phyloP scores from a whole-genome alignment of 53 echinoderm and acorn worm species.

The Apostichopus leukothele region DNA sequence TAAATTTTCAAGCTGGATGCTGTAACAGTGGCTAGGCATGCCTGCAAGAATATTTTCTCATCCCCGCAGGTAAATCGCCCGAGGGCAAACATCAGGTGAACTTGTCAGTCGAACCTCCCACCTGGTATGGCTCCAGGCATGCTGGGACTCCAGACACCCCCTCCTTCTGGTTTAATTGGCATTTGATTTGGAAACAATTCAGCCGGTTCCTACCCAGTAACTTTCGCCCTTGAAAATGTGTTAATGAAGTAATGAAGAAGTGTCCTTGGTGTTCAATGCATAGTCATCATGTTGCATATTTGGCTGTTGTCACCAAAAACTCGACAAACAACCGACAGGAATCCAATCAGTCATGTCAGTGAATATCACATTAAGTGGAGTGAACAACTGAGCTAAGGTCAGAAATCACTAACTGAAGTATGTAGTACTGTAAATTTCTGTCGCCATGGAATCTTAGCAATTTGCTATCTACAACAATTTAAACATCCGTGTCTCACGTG shows the following conservation, averaged over 20 bases:
- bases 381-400: neutral
- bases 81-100: conserved; percentile 5
- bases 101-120: conserved; percentile 33
- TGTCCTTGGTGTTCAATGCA: conserved; percentile 11
- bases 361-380: conserved; percentile 6
- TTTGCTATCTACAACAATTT: too few relatives aligned
- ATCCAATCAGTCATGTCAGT: conserved; percentile 11
- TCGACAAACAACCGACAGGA: conserved; percentile 30
- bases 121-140: conserved; percentile 39
- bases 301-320: neutral
- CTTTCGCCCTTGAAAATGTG: conserved; percentile 13
- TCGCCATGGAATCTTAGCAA: neutral
- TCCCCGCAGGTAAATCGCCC: conserved; percentile 33
- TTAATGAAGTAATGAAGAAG: conserved; percentile 25
- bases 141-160: conserved; percentile 45
- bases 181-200: conserved; percentile 47
- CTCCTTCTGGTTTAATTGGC: conserved; percentile 32
- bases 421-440: neutral
- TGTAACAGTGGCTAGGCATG: neutral
- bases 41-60: neutral
- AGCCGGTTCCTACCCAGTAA: neutral
- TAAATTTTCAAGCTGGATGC: neutral
- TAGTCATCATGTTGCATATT: conserved; percentile 25
- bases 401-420: neutral
- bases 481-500: too few relatives aligned